Evolutionary conservation across 2,113 vertebrate species (phyloP), one percentile per base, ranked within the genome.

Genomic region (Orientallactaga bullata): DNA sequence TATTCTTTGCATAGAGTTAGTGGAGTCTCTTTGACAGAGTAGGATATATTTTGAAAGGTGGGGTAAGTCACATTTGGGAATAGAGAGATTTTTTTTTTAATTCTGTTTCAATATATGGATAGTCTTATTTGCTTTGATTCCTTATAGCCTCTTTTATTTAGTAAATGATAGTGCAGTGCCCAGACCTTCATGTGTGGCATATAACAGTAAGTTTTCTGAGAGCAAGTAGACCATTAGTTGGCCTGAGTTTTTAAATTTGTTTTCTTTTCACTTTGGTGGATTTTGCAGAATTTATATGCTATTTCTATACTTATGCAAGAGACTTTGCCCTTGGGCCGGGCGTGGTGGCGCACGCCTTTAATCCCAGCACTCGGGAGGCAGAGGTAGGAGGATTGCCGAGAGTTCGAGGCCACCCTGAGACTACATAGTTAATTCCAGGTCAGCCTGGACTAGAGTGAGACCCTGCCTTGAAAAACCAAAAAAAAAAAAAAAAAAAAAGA

Each of bases 291-390:
- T 88, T 96, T 76, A 55, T 94, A 74, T 89, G 87, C 71, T 95
- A 88, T 72, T 94, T 96, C 90, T 94, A 42, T 95, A 96, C 95
- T 94, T 0, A 1, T 91, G 94, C 8, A 0, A 76, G 94, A 97
- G 84, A 88, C 94, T 97, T 94, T 97, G 87, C n/a, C 96, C 96
- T 97, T 96, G n/a, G n/a, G n/a, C n/a, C n/a, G n/a, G n/a, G n/a
- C n/a, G n/a, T n/a, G n/a, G n/a, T n/a, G n/a, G n/a, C n/a, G n/a
- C n/a, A n/a, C n/a, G n/a, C n/a, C n/a, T n/a, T n/a, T n/a, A n/a
- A n/a, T n/a, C n/a, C n/a, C n/a, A n/a, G n/a, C n/a, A n/a, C n/a
- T n/a, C n/a, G n/a, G n/a, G n/a, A n/a, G n/a, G n/a, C n/a, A n/a
- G n/a, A n/a, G n/a, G n/a, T n/a, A n/a, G n/a, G n/a, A n/a, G n/a